Evolutionary conservation across 2,797 vertebrate species (phyloP).

Genomic region (Orientallactaga sibirica): DNA sequence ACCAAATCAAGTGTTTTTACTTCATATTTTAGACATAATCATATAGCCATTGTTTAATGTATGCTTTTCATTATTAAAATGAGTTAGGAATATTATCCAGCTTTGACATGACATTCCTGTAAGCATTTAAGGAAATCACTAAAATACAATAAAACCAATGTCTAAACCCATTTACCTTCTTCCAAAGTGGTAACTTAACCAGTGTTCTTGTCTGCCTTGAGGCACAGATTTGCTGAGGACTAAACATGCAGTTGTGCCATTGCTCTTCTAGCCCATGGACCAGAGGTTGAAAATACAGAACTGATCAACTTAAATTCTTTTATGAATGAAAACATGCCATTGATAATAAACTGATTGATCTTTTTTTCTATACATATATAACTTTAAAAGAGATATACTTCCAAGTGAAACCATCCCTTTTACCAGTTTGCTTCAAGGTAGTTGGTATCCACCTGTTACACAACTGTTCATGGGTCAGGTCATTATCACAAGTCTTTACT

Average conservation of each 20-base stretch:
- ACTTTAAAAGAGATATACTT: slow-evolving; percentile 75
- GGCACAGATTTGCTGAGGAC: slow-evolving; percentile 83
- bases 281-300: slow-evolving; percentile 56
- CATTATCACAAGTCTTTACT: slow-evolving; percentile 86
- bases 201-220: slow-evolving; percentile 77
- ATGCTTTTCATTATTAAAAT: slow-evolving; percentile 71
- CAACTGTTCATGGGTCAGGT: slow-evolving; percentile 78
- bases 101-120: slow-evolving; percentile 58
- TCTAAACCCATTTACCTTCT: slow-evolving; percentile 86
- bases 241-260: slow-evolving; percentile 81
- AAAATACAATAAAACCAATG: slow-evolving; percentile 79
- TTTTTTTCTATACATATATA: slow-evolving; percentile 73
- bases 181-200: slow-evolving; percentile 84
- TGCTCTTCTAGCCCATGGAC: slow-evolving; percentile 49
- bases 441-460: slow-evolving; percentile 86
- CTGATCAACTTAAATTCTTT: slow-evolving; percentile 45
- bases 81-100: slow-evolving; percentile 35
- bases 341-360: slow-evolving; percentile 64
- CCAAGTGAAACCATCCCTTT: slow-evolving; percentile 78
- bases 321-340: slow-evolving; percentile 80
- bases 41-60: slow-evolving; percentile 80
- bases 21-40: slow-evolving; percentile 69
- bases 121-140: slow-evolving; percentile 83
- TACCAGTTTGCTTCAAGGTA: slow-evolving; percentile 88
- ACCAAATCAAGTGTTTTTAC: slow-evolving; percentile 68